Evolutionary conservation across 2,888 invertebrate genomes (phyloP), one percentile per base, ranked within the genome.

Genomic region (Agrypnus murinus): DNA sequence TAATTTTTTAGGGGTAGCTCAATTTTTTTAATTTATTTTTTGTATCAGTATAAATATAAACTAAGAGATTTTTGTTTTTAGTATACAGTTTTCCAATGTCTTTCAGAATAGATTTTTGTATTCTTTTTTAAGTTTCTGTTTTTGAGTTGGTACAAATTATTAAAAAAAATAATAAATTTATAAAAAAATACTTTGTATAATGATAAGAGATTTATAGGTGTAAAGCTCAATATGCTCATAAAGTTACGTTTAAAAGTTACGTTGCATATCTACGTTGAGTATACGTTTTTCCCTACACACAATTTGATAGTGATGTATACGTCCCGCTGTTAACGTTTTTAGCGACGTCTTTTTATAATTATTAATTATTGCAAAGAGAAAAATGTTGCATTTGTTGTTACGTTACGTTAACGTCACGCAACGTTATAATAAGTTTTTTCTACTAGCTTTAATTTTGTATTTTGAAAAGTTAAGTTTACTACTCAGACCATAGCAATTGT

Each of bases 401-500:
- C 71, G 71, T 71, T 75, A 75, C 65, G 73, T 75, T 75, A 75
- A 75, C 75, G 75, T 71, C 64, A 17, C 19, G 59, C 67, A 71
- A 71, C 63, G 63, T 71, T 67, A 59, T 64, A 17, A 53, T 67
- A 64, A 53, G 55, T 64, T 68, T n/a, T n/a, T 71, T 65, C n/a
- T 71, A 71, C 63, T 68, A 71, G 71, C 71, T 71, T 71, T 71
- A 71, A 71, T 68, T 71, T 71, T 71, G 64, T 68, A 64, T 71
- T 58, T n/a, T n/a, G n/a, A 46, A 62, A 60, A 55, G 62, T 71
- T 64, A 68, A 68, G 67, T 71, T 71, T 71, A 71, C 53, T 71
- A 71, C 53, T 69, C 55, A 59, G 69, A 72, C 57, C 57, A 25
- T 68, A 68, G 72, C 69, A 72, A 72, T 71, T 64, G 40, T 64